These are phyloP conservation scores for Phocides pigmalion DNA, from an alignment of 1,140 invertebrate genomes.

Conservation along the genomic window DNA sequence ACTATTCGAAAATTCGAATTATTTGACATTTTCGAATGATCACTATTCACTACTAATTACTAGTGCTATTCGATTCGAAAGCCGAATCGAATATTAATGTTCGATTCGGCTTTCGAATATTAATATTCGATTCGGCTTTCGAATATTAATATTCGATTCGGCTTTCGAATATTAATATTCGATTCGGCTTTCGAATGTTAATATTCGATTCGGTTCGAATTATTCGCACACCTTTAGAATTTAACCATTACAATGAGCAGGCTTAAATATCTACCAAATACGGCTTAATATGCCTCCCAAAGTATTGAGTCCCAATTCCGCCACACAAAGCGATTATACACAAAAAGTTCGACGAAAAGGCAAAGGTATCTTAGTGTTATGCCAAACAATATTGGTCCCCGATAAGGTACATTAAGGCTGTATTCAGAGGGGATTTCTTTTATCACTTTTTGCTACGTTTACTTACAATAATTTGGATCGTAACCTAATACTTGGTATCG, in stretches of 20 bases:
- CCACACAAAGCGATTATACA: conserved; percentile 21
- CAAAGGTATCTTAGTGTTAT: conserved; percentile 27
- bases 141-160: too few relatives aligned
- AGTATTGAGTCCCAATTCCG: conserved; percentile 1
- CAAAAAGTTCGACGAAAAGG: conserved; percentile 11
- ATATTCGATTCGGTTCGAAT: too few relatives aligned
- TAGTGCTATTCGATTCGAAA: too few relatives aligned
- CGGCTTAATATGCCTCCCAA: background rate
- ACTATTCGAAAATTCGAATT: too few relatives aligned
- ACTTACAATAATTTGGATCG: conserved; percentile 16
- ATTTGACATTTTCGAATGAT: too few relatives aligned
- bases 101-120: too few relatives aligned
- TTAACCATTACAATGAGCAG: conserved; percentile 3
- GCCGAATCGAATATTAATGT: too few relatives aligned
- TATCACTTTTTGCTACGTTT: conserved; percentile 6
- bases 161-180: too few relatives aligned
- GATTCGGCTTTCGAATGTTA: too few relatives aligned
- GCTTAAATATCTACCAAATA: conserved; percentile 2
- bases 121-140: too few relatives aligned
- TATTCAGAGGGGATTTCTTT: conserved; percentile 18
- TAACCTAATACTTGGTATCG: conserved; percentile 5
- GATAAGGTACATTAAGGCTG: conserved; percentile 21
- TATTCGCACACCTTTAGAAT: background rate
- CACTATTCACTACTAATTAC: too few relatives aligned
- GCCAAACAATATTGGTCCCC: conserved; percentile 31